phyloP scores from a whole-genome alignment of 2,113 vertebrate species.

The Tachysurus vachellii region DNA sequence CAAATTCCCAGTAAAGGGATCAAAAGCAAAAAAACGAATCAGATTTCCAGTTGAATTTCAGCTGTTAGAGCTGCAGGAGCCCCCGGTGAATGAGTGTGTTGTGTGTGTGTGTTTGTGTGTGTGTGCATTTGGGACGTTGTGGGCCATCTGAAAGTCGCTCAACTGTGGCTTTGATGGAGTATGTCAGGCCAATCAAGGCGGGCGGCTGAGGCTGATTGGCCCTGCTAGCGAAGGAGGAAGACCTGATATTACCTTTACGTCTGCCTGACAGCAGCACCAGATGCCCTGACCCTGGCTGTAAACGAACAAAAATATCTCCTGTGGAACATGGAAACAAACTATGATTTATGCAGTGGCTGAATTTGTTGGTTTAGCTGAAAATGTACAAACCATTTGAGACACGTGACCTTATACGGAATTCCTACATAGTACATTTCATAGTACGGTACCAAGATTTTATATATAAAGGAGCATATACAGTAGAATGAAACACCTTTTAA shows the following conservation, averaged over 20 bases:
- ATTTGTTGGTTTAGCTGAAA: slow-evolving; percentile 16
- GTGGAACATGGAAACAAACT: slow-evolving; percentile 34
- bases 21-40: slow-evolving; percentile 23
- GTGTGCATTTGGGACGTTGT: slow-evolving; percentile 59
- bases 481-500: background rate
- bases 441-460: too few relatives aligned
- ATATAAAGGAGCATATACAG: background rate
- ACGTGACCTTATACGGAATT: background rate
- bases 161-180: slow-evolving; percentile 75
- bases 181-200: slow-evolving; percentile 79
- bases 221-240: slow-evolving; percentile 71
- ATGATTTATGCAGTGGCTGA: slow-evolving; percentile 14
- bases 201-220: slow-evolving; percentile 76
- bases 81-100: slow-evolving; percentile 5
- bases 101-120: background rate
- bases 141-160: slow-evolving; percentile 54
- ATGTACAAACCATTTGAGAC: background rate
- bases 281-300: slow-evolving; percentile 41
- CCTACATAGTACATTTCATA: background rate
- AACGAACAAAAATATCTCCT: slow-evolving; percentile 16
- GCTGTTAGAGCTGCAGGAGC: slow-evolving; percentile 25
- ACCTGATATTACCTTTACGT: slow-evolving; percentile 74
- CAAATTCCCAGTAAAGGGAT: slow-evolving; percentile 31
- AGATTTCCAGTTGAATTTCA: slow-evolving; percentile 42
- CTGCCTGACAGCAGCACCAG: slow-evolving; percentile 70